phyloP scores from a whole-genome alignment of 2,113 vertebrate species.

The Psilopogon haemacephalus region DNA sequence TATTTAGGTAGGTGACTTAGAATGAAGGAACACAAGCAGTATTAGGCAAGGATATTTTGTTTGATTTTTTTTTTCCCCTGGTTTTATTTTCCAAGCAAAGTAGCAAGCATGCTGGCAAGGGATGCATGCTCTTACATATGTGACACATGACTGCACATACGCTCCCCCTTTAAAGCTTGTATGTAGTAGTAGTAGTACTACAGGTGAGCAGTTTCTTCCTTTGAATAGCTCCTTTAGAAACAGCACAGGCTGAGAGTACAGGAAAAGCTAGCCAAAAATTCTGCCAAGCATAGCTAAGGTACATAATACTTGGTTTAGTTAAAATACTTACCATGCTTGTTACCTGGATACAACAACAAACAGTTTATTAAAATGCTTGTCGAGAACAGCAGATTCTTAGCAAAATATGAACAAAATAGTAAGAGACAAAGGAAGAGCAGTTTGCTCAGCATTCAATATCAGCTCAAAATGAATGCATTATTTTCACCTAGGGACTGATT shows the following conservation, averaged over 20 bases:
- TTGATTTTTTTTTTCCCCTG: neutral
- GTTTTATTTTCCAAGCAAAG: conserved; percentile 65
- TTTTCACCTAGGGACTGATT: conserved; percentile 54
- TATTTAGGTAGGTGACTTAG: neutral
- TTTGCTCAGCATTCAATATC: conserved; percentile 30
- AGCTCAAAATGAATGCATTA: neutral
- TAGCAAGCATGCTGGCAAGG: conserved; percentile 83
- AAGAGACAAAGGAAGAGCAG: conserved; percentile 40
- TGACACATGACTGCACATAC: conserved; percentile 37
- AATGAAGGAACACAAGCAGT: conserved; percentile 65
- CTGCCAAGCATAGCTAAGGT: conserved; percentile 81
- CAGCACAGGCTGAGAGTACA: conserved; percentile 79
- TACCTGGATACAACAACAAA: conserved; percentile 96
- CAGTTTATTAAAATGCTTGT: conserved; percentile 82
- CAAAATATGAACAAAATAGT: conserved; percentile 52
- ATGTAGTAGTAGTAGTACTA: conserved; percentile 50
- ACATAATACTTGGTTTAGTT: conserved; percentile 75
- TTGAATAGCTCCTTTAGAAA: conserved; percentile 74
- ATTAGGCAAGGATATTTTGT: conserved; percentile 1
- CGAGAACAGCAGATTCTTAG: conserved; percentile 68
- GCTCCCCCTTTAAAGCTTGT: conserved; percentile 55
- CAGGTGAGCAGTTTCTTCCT: conserved; percentile 56
- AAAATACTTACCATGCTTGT: conserved; percentile 99
- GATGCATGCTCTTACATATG: conserved; percentile 73
- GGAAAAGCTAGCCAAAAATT: conserved; percentile 80